Percentiles rank a stretch among this genome's conserved stretches.
These are phyloP conservation scores for Egretta garzetta DNA, from an alignment of 2,113 vertebrate genomes.

Conservation along the genomic window DNA sequence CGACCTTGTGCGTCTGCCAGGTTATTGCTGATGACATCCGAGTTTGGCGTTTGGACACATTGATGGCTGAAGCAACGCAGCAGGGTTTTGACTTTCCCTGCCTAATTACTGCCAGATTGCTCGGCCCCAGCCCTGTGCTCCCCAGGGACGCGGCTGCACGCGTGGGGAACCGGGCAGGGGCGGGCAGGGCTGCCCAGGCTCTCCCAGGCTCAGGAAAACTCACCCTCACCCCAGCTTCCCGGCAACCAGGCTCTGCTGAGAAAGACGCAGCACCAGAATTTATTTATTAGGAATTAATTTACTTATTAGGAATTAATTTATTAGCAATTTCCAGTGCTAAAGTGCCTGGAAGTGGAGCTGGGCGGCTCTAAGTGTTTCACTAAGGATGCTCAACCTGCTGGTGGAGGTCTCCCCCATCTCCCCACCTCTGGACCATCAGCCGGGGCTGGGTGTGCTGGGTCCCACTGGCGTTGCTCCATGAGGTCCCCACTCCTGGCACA, in stretches of 20 bases:
- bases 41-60: background rate
- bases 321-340: background rate
- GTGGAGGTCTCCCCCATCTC: background rate
- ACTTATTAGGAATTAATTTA: too few species aligned
- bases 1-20: background rate
- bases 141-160: background rate
- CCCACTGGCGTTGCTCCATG: accelerated
- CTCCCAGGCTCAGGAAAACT: background rate
- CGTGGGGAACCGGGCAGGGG: background rate
- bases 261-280: accelerated
- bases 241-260: accelerated
- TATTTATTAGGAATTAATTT: too few species aligned
- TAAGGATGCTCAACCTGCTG: background rate
- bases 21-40: conserved; percentile 46
- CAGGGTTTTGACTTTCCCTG: conserved; percentile 40
- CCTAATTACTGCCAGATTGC: conserved; percentile 53
- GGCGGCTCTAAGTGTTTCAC: accelerated
- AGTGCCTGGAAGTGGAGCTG: background rate
- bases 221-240: accelerated
- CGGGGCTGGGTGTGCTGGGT: background rate
- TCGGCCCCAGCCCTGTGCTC: accelerated
- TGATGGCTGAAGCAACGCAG: conserved; percentile 44
- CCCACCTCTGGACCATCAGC: background rate
- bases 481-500: background rate
- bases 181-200: background rate